Evolutionary conservation across 2,888 invertebrate genomes (phyloP).

Genomic region (Pasiphila rectangulata): DNA sequence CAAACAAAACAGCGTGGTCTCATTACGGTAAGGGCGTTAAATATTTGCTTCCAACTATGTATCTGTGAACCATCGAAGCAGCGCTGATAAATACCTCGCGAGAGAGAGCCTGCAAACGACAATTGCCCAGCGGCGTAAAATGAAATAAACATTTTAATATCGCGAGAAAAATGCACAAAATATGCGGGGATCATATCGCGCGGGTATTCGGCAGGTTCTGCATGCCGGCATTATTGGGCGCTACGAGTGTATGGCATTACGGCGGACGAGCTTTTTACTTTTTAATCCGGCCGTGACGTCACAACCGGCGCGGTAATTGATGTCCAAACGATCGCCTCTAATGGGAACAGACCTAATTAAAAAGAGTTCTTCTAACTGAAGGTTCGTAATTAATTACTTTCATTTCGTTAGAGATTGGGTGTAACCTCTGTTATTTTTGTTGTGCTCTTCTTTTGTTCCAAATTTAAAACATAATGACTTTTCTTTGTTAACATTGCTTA

Average conservation of each 20-base stretch:
- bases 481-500: too few species aligned
- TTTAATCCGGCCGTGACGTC: conserved; percentile 32
- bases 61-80: too few species aligned
- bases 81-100: too few species aligned
- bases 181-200: too few species aligned
- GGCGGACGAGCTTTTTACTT: conserved; percentile 18
- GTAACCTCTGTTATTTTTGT: not conserved
- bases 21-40: too few species aligned
- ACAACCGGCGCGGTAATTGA: conserved; percentile 20
- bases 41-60: too few species aligned
- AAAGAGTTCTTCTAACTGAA: conserved; percentile 10
- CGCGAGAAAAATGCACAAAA: conserved; percentile 14
- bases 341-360: conserved; percentile 29
- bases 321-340: conserved; percentile 13
- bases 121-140: conserved; percentile 1
- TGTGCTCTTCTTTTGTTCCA: not conserved
- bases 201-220: conserved; percentile 37
- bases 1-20: too few species aligned
- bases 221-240: conserved; percentile 41
- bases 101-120: too few species aligned
- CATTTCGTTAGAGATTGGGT: conserved; percentile 10
- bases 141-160: conserved; percentile 21
- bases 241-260: conserved; percentile 18
- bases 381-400: conserved; percentile 17
- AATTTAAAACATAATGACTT: not conserved